phyloP scores from a whole-genome alignment of 2,888 invertebrate genomes.

The Ametastegia equiseti region DNA sequence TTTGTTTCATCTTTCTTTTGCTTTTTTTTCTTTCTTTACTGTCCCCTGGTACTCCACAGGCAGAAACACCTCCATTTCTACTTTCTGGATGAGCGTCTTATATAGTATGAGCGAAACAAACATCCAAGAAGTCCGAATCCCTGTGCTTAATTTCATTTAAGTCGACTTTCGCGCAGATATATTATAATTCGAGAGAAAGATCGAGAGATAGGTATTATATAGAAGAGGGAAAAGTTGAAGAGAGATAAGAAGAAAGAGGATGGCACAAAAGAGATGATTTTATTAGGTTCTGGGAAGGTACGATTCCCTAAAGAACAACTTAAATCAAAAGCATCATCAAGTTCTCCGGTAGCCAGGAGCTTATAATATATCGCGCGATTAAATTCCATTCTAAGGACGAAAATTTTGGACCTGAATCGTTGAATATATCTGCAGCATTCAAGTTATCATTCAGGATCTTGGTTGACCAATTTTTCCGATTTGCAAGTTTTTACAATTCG shows the following conservation, averaged over 20 bases:
- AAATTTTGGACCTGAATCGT: not conserved
- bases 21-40: not conserved
- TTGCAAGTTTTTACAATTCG: no score
- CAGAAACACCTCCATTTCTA: not conserved
- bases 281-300: constrained; percentile 22
- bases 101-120: not conserved
- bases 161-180: not conserved
- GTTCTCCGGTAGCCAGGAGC: not conserved
- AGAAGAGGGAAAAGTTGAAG: not conserved
- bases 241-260: not conserved
- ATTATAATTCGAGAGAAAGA: no score
- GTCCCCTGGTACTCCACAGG: not conserved
- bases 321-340: constrained; percentile 15
- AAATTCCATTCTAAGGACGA: not conserved
- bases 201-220: not conserved
- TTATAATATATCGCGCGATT: not conserved
- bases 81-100: not conserved
- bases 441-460: no score
- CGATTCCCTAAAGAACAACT: not conserved
- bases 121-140: not conserved
- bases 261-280: constrained; percentile 20
- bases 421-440: no score
- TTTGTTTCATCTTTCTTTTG: not conserved
- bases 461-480: no score
- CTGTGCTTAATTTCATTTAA: not conserved